Base-by-base conservation (phyloP, 2,797 vertebrate genomes). In the Manis pentadactyla region DNA sequence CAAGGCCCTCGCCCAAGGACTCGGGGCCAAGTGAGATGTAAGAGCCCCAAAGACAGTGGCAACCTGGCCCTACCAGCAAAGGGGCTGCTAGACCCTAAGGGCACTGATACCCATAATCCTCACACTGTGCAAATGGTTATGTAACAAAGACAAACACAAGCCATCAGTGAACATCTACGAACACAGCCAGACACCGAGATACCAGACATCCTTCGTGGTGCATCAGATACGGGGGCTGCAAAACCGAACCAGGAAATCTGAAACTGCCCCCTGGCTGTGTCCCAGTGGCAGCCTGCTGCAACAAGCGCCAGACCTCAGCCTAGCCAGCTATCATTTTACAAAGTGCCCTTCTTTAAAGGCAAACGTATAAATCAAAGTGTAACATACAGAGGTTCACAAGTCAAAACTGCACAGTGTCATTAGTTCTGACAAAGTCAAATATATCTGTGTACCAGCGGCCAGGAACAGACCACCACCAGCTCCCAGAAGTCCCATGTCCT, bases 121-220 rank as follows among this genome's bases (percentile, higher is more conserved):
- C 31, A 94, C 51, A 74, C 46, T n/a, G 74, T 63, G 64, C 69
- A 66, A 19, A 55, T 46, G 64, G 29, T 75, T 95, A 83, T 29
- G n/a, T 10, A 92, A 64, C 37, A 51, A 74, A 84, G 83, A 51
- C 57, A 74, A 87, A 93, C 64, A 93, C 49, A 86, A 69, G 37
- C 59, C 78, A 63, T 13, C 61, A 23, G 39, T 7, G 27, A 17
- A 6, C 73, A 29, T 68, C 86, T 87, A 25, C 87, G 87, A 77
- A 42, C 59, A 23, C 0, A 5, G 86, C 59, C 59, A 19, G 73
- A 64, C 0, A 0, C 34, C 0, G 0, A 69, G 92, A 25, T 42
- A 84, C 82, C 64, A 73, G 53, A 39, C 34, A 21, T 7, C 14
- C 15, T 55, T 73, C n/a, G 5, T 1, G 10, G 31, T 10, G n/a